phyloP scores from a whole-genome alignment of 2,888 invertebrate genomes.

The Cerceris ruficornis region DNA sequence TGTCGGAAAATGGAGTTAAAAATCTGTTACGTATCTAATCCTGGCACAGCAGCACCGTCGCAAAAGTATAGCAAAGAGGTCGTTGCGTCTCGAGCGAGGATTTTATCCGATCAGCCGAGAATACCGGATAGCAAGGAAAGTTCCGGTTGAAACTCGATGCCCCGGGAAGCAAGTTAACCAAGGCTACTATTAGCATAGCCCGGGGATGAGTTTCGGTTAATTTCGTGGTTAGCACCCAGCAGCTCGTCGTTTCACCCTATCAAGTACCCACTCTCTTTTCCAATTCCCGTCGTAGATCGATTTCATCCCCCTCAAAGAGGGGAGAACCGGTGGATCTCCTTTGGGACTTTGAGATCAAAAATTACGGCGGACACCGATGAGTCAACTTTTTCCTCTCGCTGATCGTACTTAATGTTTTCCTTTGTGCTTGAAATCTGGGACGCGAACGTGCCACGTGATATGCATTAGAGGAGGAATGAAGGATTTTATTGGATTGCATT shows the following conservation, averaged over 20 bases:
- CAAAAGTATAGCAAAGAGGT: neutral
- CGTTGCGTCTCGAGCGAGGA: neutral
- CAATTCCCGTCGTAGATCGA: neutral
- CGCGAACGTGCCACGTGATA: neutral
- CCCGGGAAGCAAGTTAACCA: conserved; percentile 42
- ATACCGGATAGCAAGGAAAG: conserved; percentile 28
- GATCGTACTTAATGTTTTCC: neutral
- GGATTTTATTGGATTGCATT: too few relatives aligned
- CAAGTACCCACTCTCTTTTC: neutral
- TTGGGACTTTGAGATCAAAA: conserved; percentile 25
- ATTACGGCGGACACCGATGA: conserved; percentile 20
- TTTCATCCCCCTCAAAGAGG: neutral
- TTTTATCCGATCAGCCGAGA: conserved; percentile 32
- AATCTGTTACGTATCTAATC: neutral
- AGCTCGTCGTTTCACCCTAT: conserved; percentile 30
- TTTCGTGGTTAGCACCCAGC: conserved; percentile 46
- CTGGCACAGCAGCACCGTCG: neutral
- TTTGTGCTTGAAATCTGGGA: neutral
- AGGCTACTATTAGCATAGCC: conserved; percentile 46
- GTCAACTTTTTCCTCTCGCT: neutral
- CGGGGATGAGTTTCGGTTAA: conserved; percentile 50
- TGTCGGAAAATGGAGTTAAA: too few relatives aligned
- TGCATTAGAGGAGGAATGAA: too few relatives aligned
- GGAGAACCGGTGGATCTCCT: neutral
- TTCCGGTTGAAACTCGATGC: conserved; percentile 38